These are phyloP conservation scores for Arctia plantaginis DNA, from an alignment of 2,888 invertebrate genomes.

Conservation along the genomic window DNA sequence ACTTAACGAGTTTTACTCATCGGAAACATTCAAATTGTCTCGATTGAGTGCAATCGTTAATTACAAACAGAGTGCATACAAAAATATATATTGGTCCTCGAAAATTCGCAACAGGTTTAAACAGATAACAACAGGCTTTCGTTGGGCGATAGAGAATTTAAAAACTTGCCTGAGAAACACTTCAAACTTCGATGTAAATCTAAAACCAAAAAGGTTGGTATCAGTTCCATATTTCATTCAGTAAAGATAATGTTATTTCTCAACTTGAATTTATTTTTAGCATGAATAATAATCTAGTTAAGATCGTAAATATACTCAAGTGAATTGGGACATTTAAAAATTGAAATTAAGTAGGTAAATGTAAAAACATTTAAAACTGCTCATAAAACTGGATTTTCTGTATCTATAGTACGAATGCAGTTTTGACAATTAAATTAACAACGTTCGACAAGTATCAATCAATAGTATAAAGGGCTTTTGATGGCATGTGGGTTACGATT, in stretches of 20 bases:
- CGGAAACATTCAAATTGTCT: slow-evolving; percentile 72
- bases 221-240: slow-evolving; percentile 62
- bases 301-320: slow-evolving; percentile 42
- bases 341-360: slow-evolving; percentile 20
- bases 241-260: slow-evolving; percentile 65
- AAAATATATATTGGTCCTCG: slow-evolving; percentile 58
- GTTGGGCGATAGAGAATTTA: slow-evolving; percentile 48
- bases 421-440: slow-evolving; percentile 63
- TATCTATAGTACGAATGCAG: slow-evolving; percentile 29
- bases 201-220: slow-evolving; percentile 66
- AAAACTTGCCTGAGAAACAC: slow-evolving; percentile 42
- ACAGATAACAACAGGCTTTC: slow-evolving; percentile 54
- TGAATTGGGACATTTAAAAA: slow-evolving; percentile 21
- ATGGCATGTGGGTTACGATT: slow-evolving; percentile 69
- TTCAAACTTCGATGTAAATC: slow-evolving; percentile 56
- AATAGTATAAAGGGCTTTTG: slow-evolving; percentile 73
- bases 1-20: slow-evolving; percentile 64
- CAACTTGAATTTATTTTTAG: slow-evolving; percentile 49
- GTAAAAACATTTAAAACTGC: not conserved
- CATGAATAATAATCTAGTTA: slow-evolving; percentile 41
- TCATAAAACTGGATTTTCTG: slow-evolving; percentile 20
- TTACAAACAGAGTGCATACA: slow-evolving; percentile 54
- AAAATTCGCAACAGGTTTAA: slow-evolving; percentile 55
- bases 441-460: slow-evolving; percentile 73
- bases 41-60: slow-evolving; percentile 69